Base-by-base conservation (phyloP, 1,140 invertebrate species). In the Macrotrachela quadricornifera region DNA sequence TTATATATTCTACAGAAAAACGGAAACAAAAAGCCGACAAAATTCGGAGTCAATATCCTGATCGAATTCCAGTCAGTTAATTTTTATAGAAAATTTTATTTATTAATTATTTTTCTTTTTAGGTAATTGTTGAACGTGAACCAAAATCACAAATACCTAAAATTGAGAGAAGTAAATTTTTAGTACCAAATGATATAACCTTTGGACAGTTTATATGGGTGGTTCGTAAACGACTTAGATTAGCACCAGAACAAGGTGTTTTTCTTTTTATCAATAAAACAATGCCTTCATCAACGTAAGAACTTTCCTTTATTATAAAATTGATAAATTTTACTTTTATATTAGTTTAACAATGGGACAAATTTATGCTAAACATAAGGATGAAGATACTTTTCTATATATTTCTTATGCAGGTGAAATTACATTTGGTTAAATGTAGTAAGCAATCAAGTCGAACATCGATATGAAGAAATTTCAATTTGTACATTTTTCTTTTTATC, bases 171-270 rank as follows among this genome's bases (percentile, higher is more conserved):
- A 58, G 70, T 14, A 74, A 74, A 57, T 73, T 73, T 56, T 59
- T 74, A 11, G 71, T 74, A 10, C 73, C 73, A 10, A 66, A 63
- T 59, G 73, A 74, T 54, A 71, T 74, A 46, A 68, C 71, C 47
- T 69, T 74, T n/a, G 73, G 71, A 36, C 72, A 74, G 61, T 74
- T 74, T 51, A 74, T 74, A 69, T 74, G 71, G 69, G 73, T 74
- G 37, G 68, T 73, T 18, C 61, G 73, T 12, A 71, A 72, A 58
- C 61, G 73, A 46, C 71, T 74, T 21, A 65, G 71, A 51, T 56
- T 74, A 13, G 61, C 67, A 9, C 64, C 68, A 38, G 72, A 73
- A 53, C 71, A 72, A 54, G 69, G 72, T 15, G 70, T 74, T 44
- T 74, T 73, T 55, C 58, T 74, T 12, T 74, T 74, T 64, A 68